These are phyloP conservation scores for Agonopterix alstromeriana DNA, from an alignment of 2,888 invertebrate species.

Conservation along the genomic window DNA sequence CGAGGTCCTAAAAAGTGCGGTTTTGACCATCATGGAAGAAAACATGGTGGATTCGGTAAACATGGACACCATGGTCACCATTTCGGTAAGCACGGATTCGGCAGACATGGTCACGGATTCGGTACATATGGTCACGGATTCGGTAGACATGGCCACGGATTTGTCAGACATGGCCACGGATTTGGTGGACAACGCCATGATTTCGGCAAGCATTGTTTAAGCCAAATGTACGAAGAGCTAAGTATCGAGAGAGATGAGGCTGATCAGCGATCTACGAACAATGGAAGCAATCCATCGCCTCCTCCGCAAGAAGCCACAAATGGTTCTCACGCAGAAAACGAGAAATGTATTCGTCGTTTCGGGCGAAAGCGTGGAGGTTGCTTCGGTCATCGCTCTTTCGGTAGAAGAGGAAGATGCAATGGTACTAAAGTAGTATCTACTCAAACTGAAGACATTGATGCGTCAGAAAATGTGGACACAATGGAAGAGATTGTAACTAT, in stretches of 20 bases:
- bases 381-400: background rate
- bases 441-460: background rate
- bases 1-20: background rate
- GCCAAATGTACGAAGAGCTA: background rate
- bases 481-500: too few species aligned
- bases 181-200: background rate
- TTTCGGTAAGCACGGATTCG: background rate
- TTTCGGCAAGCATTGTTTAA: background rate
- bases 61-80: conserved; percentile 13
- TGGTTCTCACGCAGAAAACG: background rate
- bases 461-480: too few species aligned
- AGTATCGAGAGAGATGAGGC: background rate
- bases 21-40: background rate
- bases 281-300: background rate
- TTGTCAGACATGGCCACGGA: background rate
- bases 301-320: background rate
- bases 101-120: conserved; percentile 3
- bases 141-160: background rate
- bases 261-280: background rate
- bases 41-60: conserved; percentile 10
- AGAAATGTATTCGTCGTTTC: background rate
- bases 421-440: background rate
- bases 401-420: background rate
- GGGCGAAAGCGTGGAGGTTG: background rate
- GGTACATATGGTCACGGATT: background rate